phyloP scores from a whole-genome alignment of 2,797 vertebrate species.

The Varecia variegata region DNA sequence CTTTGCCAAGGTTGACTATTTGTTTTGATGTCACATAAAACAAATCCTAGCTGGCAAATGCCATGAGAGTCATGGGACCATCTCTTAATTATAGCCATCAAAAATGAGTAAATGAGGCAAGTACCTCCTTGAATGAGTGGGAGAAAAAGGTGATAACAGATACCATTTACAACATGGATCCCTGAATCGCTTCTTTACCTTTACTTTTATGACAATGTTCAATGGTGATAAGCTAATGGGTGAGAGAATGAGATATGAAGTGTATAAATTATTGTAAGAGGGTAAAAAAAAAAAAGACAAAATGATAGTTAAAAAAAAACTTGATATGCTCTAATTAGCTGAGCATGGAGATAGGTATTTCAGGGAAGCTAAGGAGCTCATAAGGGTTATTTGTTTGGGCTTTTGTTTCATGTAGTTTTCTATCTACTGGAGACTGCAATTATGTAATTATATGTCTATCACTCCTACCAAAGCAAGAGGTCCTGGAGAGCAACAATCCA shows the following conservation, averaged over 20 bases:
- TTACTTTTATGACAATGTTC: not conserved
- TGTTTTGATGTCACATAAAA: not conserved
- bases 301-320: not conserved
- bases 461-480: not conserved
- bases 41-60: not conserved
- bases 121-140: not conserved
- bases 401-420: constrained; percentile 1
- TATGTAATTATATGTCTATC: not conserved
- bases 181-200: not conserved
- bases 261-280: not conserved
- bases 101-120: not conserved
- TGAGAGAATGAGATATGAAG: not conserved
- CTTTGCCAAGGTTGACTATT: not conserved
- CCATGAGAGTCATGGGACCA: not conserved
- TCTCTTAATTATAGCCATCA: not conserved
- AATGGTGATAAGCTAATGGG: not conserved
- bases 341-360: not conserved
- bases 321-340: not conserved
- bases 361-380: not conserved
- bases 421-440: not conserved
- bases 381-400: not conserved
- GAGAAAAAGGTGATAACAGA: not conserved
- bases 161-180: not conserved
- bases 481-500: not conserved
- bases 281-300: not conserved